These are phyloP conservation scores for Sphecodes monilicornis DNA, from an alignment of 2,888 invertebrate genomes.

Conservation along the genomic window DNA sequence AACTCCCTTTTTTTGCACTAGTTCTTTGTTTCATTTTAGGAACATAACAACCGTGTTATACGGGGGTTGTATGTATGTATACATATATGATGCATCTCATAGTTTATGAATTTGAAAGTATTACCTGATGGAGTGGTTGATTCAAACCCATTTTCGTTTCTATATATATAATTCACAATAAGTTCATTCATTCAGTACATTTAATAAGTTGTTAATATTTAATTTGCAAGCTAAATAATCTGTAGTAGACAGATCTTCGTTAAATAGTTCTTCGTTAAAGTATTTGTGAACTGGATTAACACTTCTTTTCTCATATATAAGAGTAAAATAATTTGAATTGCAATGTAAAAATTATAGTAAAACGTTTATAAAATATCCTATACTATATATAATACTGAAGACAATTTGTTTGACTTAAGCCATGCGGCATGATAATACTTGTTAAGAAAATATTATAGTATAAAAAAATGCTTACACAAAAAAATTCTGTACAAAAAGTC, in stretches of 20 bases:
- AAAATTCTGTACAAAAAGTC: slow-evolving; percentile 14
- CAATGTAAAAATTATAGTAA: slow-evolving; percentile 1
- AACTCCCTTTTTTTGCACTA: too few species aligned
- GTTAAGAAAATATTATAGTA: slow-evolving; percentile 6
- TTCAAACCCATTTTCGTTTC: slow-evolving; percentile 2
- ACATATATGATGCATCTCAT: slow-evolving; percentile 31
- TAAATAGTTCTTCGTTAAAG: slow-evolving; percentile 7
- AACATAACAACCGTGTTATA: too few species aligned
- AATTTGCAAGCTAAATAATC: slow-evolving; percentile 31
- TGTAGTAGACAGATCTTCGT: not conserved
- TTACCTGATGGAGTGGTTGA: slow-evolving; percentile 17
- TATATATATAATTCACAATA: slow-evolving; percentile 17
- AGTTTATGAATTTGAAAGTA: slow-evolving; percentile 26
- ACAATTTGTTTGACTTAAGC: not conserved
- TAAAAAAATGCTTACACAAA: slow-evolving; percentile 12
- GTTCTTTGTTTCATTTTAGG: too few species aligned
- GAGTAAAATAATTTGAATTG: not conserved
- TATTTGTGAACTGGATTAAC: slow-evolving; percentile 13
- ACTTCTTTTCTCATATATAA: not conserved
- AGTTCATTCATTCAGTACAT: slow-evolving; percentile 38
- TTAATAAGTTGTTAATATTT: slow-evolving; percentile 31
- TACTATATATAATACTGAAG: slow-evolving; percentile 6
- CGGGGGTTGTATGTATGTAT: too few species aligned
- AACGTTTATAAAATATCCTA: slow-evolving; percentile 5
- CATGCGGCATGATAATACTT: slow-evolving; percentile 3